Evolutionary conservation across 2,888 invertebrate genomes (phyloP), one percentile per base, ranked within the genome.

Genomic region (Agriopis aurantiaria): DNA sequence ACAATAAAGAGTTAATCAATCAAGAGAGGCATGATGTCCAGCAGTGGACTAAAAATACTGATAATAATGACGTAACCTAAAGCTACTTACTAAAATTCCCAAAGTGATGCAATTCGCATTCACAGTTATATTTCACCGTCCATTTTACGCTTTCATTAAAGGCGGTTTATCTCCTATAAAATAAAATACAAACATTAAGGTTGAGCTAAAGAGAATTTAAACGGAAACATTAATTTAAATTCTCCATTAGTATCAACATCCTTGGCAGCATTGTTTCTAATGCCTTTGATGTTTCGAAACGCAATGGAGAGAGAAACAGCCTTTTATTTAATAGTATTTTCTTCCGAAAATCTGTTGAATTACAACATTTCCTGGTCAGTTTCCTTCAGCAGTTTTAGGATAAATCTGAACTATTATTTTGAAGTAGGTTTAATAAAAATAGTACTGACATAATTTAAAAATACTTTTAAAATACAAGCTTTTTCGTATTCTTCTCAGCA

Each of bases 171-270:
- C 43, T 46, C 17, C 55, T 48, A 10, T 48, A 33, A 63, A 48
- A 63, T 63, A 23, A 58, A 23, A 57, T 43, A 14, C 48, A 65
- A 41, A 41, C 41, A 56, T 17, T 49, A 59, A 59, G 43, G 17
- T 52, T 51, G 14, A n/a, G 14, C 55, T 62, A 45, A 62, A 57
- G 62, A 49, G 57, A 68, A 62, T 62, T 62, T 52, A 57, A 62
- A 62, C 62, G 61, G 52, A 51, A 57, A 62, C 68, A 68, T 68
- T 62, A 68, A 57, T 46, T 59, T 53, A 51, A 52, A 59, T 59
- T 59, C 57, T 11, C 58, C 65, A 64, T 64, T 33, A 53, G 48
- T 53, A 66, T 65, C 11, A 52, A 60, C 53, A 66, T 65, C 23
- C 49, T 56, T 55, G 43, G n/a, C 8, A 49, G 61, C 67, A 51